These are phyloP conservation scores for Monochamus saltuarius DNA, from an alignment of 1,140 invertebrate genomes.

Conservation along the genomic window DNA sequence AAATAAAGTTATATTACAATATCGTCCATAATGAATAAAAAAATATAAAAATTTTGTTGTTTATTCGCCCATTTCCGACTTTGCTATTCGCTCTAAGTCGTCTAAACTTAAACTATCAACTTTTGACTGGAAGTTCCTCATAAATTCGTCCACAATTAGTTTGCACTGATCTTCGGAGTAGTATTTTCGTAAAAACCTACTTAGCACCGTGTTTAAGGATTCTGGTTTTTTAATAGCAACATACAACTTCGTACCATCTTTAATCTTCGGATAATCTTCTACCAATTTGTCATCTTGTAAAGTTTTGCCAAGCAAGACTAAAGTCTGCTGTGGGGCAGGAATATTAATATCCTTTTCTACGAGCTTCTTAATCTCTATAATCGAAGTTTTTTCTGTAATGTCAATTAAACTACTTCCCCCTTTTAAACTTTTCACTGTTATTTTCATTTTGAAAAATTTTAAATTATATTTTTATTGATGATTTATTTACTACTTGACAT, in stretches of 20 bases:
- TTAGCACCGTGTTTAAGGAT: conserved; percentile 49
- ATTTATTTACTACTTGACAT: too few species aligned
- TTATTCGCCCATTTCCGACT: conserved; percentile 8
- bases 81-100: conserved; percentile 55
- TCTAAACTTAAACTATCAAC: conserved; percentile 55
- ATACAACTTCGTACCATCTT: conserved; percentile 56
- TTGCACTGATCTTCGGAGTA: conserved; percentile 54
- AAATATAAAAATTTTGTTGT: too few species aligned
- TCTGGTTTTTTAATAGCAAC: conserved; percentile 56
- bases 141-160: conserved; percentile 52
- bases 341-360: conserved; percentile 54
- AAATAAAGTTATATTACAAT: too few species aligned
- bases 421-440: conserved; percentile 56
- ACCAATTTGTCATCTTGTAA: conserved; percentile 55
- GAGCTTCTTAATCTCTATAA: conserved; percentile 55
- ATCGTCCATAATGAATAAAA: too few species aligned
- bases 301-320: conserved; percentile 53
- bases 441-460: conserved; percentile 49
- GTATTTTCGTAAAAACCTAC: conserved; percentile 53
- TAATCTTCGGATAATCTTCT: conserved; percentile 55
- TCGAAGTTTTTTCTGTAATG: conserved; percentile 50
- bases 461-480: too few species aligned
- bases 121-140: conserved; percentile 54
- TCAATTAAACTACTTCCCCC: conserved; percentile 54
- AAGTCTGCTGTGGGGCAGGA: conserved; percentile 53